Conservation (phyloP, 2,888 invertebrate genomes). For the Sabellastarte sp. region DNA sequence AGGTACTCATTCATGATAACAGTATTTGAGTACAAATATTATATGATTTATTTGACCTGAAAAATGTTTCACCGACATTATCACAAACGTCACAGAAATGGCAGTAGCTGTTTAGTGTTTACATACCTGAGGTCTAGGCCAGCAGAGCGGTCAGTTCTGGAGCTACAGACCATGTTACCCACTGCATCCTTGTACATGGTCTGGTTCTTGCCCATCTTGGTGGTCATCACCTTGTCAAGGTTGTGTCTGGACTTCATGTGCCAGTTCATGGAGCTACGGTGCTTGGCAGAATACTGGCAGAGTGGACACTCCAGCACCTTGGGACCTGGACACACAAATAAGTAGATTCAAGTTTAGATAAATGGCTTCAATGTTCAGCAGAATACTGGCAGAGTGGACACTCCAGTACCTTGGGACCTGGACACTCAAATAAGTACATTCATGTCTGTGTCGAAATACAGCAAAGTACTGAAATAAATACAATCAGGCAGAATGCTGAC, state of each 20-base stretch:
- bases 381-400: constrained; percentile 27
- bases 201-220: constrained; percentile 14
- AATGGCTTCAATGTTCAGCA: constrained; percentile 22
- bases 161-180: neutral
- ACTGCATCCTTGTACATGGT: constrained; percentile 20
- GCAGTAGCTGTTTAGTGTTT: too few species aligned
- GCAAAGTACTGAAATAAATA: constrained; percentile 26
- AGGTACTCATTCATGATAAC: too few species aligned
- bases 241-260: constrained; percentile 30
- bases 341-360: too few species aligned
- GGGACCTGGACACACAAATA: constrained; percentile 8
- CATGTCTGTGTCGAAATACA: constrained; percentile 18
- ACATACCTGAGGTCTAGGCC: too few species aligned
- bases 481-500: too few species aligned
- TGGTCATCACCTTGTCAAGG: constrained; percentile 18
- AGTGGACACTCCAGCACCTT: constrained; percentile 23
- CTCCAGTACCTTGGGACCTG: constrained; percentile 20
- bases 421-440: neutral
- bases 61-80: too few species aligned
- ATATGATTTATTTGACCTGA: too few species aligned
- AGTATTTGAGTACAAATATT: too few species aligned
- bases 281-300: constrained; percentile 26
- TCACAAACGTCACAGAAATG: too few species aligned
- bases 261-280: constrained; percentile 29
- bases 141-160: neutral